Evolutionary conservation across 2,888 invertebrate species (phyloP), one percentile per base, ranked within the genome.

Genomic region (Encarsia formosa): DNA sequence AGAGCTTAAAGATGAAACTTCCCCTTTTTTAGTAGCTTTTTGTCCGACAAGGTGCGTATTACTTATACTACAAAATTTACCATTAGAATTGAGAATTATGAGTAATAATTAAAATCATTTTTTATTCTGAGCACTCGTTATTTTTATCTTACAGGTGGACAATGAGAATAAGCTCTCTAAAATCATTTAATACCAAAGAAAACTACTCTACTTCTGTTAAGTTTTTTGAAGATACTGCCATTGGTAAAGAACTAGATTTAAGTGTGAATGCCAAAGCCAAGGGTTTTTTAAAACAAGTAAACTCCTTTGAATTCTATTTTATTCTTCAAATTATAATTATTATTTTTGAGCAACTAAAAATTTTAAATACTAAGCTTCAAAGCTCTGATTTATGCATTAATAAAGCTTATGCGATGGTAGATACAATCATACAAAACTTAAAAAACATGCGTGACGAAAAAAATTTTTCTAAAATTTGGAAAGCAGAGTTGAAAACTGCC

Each of bases 301-400:
- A 5, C 5, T 40, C 40, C 1, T 23, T 40, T 40, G 23, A 40
- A 6, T 40, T 24, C 6, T 40, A 24, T 40, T 40, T 40, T 24
- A 24, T 40, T 8, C 9, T 24, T 8, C 4, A 9, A 3, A 24
- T 40, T 6, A 24, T 40, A 24, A n/a, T n/a, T n/a, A 16, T 24
- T 8, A 24, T 40, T 23, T 40, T 40, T 40, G 24, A 40, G 6
- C 6, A 15, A 2, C 23, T 40, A 19, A 24, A 40, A 15, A 24
- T 23, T 24, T 8, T 40, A 41, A 41, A n/a, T n/a, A n/a, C n/a
- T n/a, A 26, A 41, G 29, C 16, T 41, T 15, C 40, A 41, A 41
- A 24, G 16, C 6, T 20, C 19, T 11, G 18, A 41, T 15, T 16
- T 41, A 5, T 41, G 29, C 13, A 13, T 41, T 2, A 41, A 41